A percentile compares a stretch with the other conserved stretches of the same genome.
These are phyloP conservation scores for Chrysaora quinquecirrha DNA, from an alignment of 30 jellyfish, hydroid and myxozoan species.

Conservation along the genomic window DNA sequence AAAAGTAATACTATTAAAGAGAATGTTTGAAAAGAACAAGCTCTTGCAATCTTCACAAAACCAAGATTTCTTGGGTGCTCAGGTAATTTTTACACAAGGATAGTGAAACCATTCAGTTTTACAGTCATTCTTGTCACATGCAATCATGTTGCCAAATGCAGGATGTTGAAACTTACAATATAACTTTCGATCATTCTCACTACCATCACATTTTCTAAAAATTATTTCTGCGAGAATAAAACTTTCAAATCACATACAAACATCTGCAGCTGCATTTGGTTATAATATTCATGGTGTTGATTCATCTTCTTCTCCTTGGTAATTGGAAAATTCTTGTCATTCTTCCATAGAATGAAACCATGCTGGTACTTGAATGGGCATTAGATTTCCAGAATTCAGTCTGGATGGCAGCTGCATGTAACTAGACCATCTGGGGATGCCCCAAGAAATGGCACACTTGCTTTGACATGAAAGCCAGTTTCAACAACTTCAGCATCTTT, in stretches of 20 bases:
- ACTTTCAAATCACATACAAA: conserved; percentile 5
- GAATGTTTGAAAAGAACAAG: no score
- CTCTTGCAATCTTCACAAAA: conserved; percentile 16
- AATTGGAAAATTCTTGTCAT: conserved; percentile 1
- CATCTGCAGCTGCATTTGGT: conserved; percentile 70
- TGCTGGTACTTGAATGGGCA: conserved; percentile 44
- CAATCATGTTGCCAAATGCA: conserved; percentile 19
- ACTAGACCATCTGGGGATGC: conserved; percentile 76
- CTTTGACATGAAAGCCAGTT: conserved; percentile 36
- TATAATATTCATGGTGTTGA: conserved; percentile 18
- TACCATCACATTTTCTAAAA: neutral
- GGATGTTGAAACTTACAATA: conserved; percentile 24
- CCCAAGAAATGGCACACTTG: conserved; percentile 41
- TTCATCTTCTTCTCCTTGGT: neutral
- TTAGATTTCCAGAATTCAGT: conserved; percentile 49
- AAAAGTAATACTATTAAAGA: no score
- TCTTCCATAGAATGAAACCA: conserved; percentile 5
- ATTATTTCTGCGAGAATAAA: neutral
- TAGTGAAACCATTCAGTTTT: conserved; percentile 32
- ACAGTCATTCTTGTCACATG: conserved; percentile 23
- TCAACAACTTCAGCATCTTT: neutral
- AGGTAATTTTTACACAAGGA: conserved; percentile 22
- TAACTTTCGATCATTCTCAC: neutral
- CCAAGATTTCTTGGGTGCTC: conserved; percentile 29
- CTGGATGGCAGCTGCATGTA: conserved; percentile 53